Evolutionary conservation across 2,797 vertebrate genomes (phyloP).

Genomic region (Stomatorhinus walkeri): DNA sequence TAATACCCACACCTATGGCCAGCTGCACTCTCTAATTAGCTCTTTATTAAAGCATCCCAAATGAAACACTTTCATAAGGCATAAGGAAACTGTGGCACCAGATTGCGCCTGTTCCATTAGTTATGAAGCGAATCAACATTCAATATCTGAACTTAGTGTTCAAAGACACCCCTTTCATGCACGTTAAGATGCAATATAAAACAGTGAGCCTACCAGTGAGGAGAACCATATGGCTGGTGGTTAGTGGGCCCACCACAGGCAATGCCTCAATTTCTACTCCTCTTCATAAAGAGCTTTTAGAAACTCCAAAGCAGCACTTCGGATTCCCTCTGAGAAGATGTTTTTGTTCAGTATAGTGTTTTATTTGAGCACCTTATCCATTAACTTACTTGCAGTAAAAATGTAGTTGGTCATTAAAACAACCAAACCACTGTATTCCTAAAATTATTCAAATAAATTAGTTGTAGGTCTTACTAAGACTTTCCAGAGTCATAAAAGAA

Average conservation of each 20-base stretch:
- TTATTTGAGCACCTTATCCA: not conserved
- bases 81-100: conserved; percentile 33
- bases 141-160: conserved; percentile 41
- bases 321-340: not conserved
- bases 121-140: conserved; percentile 45
- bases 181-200: conserved; percentile 41
- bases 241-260: conserved; percentile 11
- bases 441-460: not conserved
- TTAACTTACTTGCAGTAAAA: not conserved
- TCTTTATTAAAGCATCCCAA: conserved; percentile 43
- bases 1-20: conserved; percentile 24
- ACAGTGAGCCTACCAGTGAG: conserved; percentile 29
- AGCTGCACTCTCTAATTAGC: conserved; percentile 41
- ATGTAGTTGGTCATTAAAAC: not conserved
- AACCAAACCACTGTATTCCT: not conserved
- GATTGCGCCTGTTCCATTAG: conserved; percentile 33
- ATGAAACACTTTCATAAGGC: conserved; percentile 39
- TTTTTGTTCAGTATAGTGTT: not conserved
- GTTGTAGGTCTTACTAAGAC: not conserved
- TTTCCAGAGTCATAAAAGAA: not conserved
- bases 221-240: conserved; percentile 40
- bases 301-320: not conserved
- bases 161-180: conserved; percentile 39
- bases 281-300: not conserved
- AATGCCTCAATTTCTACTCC: not conserved